Evolutionary conservation across 2,797 vertebrate genomes (phyloP).

Genomic region (Emydoidea blandingii): DNA sequence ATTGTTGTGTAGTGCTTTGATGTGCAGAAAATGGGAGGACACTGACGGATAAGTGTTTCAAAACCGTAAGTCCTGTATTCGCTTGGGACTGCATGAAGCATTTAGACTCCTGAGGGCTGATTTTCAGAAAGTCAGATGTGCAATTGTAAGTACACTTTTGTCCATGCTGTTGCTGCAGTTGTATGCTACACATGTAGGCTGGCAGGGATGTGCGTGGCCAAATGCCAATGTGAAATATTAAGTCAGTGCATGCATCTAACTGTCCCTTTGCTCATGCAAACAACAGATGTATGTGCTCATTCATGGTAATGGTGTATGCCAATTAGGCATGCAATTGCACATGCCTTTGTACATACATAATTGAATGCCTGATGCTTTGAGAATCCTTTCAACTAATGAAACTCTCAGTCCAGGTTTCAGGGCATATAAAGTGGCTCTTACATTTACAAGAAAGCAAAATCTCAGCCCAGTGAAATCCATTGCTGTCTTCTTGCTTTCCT

Average conservation of each 20-base stretch:
- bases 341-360: accelerated
- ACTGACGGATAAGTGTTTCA: not conserved
- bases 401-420: not conserved
- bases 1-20: conserved; percentile 71
- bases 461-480: not conserved
- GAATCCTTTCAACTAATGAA: not conserved
- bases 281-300: not conserved
- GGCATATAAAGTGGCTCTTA: accelerated
- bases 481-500: not conserved
- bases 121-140: not conserved
- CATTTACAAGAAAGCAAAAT: not conserved
- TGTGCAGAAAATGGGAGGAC: not conserved
- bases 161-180: not conserved
- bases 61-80: not conserved
- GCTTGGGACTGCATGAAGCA: not conserved
- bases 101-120: not conserved
- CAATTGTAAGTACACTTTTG: not conserved
- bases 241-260: not conserved
- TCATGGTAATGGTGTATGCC: accelerated
- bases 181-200: not conserved
- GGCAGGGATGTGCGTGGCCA: not conserved
- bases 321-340: not conserved
- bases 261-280: not conserved
- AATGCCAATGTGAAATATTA: not conserved
- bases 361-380: not conserved